These are phyloP conservation scores for Grus americana DNA, from an alignment of 2,113 vertebrate genomes.

Conservation along the genomic window DNA sequence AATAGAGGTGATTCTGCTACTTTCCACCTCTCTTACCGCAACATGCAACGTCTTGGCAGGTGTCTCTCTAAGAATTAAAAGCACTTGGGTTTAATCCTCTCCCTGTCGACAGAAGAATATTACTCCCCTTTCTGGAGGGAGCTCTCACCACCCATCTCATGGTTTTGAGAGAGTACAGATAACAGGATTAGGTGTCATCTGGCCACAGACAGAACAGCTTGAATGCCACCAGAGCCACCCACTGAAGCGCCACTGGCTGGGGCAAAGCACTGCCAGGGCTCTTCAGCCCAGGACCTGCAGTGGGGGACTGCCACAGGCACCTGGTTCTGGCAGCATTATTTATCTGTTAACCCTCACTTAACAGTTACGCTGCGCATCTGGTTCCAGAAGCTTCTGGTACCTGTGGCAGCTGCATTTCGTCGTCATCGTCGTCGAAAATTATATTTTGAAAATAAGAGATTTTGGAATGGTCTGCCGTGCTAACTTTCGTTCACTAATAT, in stretches of 20 bases:
- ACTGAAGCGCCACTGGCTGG: too few species aligned
- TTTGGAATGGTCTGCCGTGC: fast-evolving
- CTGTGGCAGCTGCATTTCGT: too few species aligned
- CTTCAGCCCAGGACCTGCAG: too few species aligned
- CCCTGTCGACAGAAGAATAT: not conserved
- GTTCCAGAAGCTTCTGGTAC: too few species aligned
- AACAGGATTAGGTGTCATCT: not conserved
- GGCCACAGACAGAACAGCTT: not conserved
- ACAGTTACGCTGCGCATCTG: too few species aligned
- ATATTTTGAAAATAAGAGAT: too few species aligned
- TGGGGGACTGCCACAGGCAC: too few species aligned
- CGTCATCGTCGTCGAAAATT: too few species aligned
- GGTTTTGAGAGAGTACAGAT: not conserved
- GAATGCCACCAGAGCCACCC: too few species aligned
- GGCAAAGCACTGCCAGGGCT: too few species aligned
- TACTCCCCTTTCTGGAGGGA: not conserved
- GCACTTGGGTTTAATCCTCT: not conserved
- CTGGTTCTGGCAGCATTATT: too few species aligned
- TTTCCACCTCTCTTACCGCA: not conserved
- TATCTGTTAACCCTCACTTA: too few species aligned
- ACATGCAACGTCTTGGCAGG: not conserved
- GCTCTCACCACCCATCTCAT: not conserved
- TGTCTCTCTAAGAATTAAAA: not conserved
- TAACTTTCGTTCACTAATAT: not conserved
- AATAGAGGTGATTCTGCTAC: not conserved